phyloP scores from a whole-genome alignment of 1,140 invertebrate genomes.

The Drosophila kepulauana region DNA sequence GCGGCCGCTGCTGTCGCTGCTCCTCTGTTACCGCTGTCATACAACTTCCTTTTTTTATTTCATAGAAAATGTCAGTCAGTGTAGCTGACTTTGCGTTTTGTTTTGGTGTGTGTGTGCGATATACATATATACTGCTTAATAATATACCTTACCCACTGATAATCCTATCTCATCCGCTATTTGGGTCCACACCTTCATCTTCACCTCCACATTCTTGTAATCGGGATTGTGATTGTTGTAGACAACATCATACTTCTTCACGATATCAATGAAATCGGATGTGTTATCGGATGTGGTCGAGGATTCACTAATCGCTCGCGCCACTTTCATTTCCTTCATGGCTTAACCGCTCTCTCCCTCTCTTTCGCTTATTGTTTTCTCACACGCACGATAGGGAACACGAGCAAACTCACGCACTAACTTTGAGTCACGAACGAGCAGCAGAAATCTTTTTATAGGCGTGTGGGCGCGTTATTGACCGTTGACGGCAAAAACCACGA shows the following conservation, averaged over 20 bases:
- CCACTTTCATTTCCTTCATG: constrained; percentile 77
- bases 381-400: constrained; percentile 7
- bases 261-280: constrained; percentile 83
- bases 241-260: constrained; percentile 82
- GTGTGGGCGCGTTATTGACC: constrained; percentile 51
- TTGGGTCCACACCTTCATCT: constrained; percentile 81
- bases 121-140: too few species aligned
- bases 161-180: constrained; percentile 84
- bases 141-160: constrained; percentile 73
- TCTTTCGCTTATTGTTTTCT: background rate
- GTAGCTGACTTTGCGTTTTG: background rate
- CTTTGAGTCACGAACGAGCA: constrained; percentile 13
- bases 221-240: constrained; percentile 84
- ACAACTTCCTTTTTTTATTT: constrained; percentile 52
- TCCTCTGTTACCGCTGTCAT: constrained; percentile 27
- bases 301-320: constrained; percentile 79
- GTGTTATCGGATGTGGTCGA: constrained; percentile 83
- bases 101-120: background rate
- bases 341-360: constrained; percentile 2
- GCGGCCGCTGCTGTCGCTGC: constrained; percentile 27
- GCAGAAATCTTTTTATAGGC: constrained; percentile 59
- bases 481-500: constrained; percentile 43
- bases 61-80: constrained; percentile 18
- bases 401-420: background rate
- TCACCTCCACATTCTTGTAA: constrained; percentile 83